Percentiles rank a stretch among this genome's conserved stretches.
phyloP scores from a whole-genome alignment of 2,888 invertebrate species.

The Netelia inedita region DNA sequence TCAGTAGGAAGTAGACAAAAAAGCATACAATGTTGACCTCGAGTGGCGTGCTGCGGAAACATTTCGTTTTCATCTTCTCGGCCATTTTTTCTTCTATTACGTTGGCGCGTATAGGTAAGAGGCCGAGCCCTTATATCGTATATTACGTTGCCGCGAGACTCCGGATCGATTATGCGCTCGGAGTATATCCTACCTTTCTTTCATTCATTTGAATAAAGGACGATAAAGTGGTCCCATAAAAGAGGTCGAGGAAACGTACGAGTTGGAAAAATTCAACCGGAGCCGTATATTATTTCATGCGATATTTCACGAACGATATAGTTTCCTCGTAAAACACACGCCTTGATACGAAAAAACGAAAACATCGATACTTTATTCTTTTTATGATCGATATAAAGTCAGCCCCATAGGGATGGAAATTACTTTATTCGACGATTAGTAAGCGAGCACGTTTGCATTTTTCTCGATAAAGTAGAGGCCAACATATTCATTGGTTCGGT shows the following conservation, averaged over 20 bases:
- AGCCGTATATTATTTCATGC: background rate
- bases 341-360: background rate
- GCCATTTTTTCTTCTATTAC: constrained; percentile 7
- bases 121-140: constrained; percentile 41
- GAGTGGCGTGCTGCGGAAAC: constrained; percentile 47
- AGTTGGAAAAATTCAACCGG: background rate
- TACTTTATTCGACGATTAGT: background rate
- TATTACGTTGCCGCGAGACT: constrained; percentile 14
- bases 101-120: constrained; percentile 18
- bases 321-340: background rate
- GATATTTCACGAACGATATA: background rate
- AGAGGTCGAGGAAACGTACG: background rate
- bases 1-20: background rate
- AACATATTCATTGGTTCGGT: background rate
- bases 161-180: constrained; percentile 30
- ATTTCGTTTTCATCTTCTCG: constrained; percentile 42
- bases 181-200: constrained; percentile 22
- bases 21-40: background rate
- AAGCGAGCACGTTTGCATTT: background rate
- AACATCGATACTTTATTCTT: too few species aligned
- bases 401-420: background rate
- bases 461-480: background rate
- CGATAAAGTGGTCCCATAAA: constrained; percentile 21
- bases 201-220: constrained; percentile 25
- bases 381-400: too few species aligned